Percentiles rank a stretch among this genome's conserved stretches.
phyloP scores from a whole-genome alignment of 2,797 vertebrate species.

The Peromyscus nudipes region DNA sequence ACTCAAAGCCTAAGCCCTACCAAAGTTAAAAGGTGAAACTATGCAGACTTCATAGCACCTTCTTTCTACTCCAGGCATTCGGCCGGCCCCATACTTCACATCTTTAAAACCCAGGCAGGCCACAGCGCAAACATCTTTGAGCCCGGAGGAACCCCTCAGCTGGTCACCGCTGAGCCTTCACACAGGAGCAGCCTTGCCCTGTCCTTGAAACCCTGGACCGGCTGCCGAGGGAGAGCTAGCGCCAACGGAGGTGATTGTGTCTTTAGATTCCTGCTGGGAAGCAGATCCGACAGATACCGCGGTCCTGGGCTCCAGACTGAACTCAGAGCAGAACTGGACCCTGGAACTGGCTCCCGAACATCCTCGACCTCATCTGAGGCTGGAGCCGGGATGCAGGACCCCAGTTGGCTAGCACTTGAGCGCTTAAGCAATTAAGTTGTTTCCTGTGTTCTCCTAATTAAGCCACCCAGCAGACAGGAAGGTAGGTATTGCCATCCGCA shows the following conservation, averaged over 20 bases:
- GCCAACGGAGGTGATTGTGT: too few species aligned
- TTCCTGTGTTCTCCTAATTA: conserved; percentile 23
- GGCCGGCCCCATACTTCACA: not conserved
- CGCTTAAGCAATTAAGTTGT: not conserved
- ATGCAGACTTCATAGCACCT: not conserved
- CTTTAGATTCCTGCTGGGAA: not conserved
- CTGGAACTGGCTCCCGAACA: conserved; percentile 11
- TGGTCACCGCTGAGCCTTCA: conserved; percentile 50
- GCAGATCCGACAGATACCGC: not conserved
- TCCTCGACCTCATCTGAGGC: not conserved
- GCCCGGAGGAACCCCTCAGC: accelerated
- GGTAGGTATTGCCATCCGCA: conserved; percentile 46
- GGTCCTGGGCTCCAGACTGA: not conserved
- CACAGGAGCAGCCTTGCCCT: accelerated
- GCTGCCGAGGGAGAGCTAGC: accelerated
- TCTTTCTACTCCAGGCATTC: not conserved
- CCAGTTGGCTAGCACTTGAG: not conserved
- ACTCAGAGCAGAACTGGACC: not conserved
- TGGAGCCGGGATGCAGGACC: not conserved
- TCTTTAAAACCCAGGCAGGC: accelerated
- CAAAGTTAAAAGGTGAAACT: not conserved
- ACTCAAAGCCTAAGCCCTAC: not conserved
- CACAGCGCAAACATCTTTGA: not conserved
- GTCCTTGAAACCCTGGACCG: not conserved
- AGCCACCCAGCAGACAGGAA: not conserved